Evolutionary conservation across 2,113 vertebrate genomes (phyloP).

Genomic region (Microtus oregoni): DNA sequence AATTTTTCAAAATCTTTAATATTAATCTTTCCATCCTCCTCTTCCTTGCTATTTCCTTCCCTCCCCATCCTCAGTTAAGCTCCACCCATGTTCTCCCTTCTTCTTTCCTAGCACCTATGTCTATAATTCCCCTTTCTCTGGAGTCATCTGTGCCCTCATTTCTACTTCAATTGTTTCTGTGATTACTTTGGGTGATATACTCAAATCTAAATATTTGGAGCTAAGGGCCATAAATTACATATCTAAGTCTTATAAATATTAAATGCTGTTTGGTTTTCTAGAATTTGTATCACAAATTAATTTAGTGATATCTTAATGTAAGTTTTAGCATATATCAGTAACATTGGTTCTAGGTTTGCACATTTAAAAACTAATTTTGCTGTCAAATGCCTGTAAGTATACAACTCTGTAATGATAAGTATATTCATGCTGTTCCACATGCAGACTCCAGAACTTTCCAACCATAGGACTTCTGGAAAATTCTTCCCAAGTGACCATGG

Average conservation of each 20-base stretch:
- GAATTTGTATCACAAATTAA: neutral
- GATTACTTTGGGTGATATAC: neutral
- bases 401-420: neutral
- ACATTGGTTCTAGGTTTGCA: neutral
- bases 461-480: neutral
- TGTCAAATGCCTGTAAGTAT: neutral
- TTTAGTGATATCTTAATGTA: neutral
- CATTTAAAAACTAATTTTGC: neutral
- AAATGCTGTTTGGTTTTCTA: neutral
- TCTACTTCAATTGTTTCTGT: neutral
- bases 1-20: neutral
- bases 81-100: too few species aligned
- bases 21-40: neutral
- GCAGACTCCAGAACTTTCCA: neutral
- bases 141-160: neutral
- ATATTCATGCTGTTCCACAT: neutral
- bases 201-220: neutral
- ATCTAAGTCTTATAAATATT: neutral
- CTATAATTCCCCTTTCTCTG: neutral
- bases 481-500: neutral
- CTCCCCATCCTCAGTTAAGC: neutral
- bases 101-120: neutral
- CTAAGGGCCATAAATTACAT: neutral
- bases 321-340: neutral
- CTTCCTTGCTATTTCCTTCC: neutral